These are phyloP conservation scores for Latrodectus geometricus DNA, from an alignment of 1,140 invertebrate genomes.

Conservation along the genomic window DNA sequence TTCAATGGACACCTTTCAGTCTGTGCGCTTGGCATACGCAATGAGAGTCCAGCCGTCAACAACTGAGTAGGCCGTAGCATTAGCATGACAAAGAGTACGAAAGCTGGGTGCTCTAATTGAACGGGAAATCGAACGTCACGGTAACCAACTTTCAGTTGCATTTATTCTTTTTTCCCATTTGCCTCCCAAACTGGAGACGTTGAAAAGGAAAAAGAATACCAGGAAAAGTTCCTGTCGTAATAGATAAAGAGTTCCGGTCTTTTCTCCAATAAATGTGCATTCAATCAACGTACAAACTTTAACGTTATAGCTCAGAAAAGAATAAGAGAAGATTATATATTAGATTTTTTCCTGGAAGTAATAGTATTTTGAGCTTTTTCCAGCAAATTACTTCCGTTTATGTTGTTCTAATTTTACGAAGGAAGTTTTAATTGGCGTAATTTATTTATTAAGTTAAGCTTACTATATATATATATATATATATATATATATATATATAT, in stretches of 20 bases:
- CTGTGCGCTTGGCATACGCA: not conserved
- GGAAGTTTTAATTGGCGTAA: too few relatives aligned
- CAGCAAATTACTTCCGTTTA: too few relatives aligned
- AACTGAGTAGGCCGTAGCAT: not conserved
- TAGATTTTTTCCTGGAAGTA: too few relatives aligned
- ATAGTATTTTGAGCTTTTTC: too few relatives aligned
- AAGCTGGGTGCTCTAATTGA: slow-evolving; percentile 10
- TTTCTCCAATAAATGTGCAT: not conserved
- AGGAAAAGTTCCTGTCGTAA: not conserved
- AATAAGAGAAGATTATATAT: too few relatives aligned
- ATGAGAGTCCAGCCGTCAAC: slow-evolving; percentile 20
- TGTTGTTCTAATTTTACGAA: too few relatives aligned
- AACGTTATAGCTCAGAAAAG: too few relatives aligned
- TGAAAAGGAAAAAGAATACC: not conserved
- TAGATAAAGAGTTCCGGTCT: slow-evolving; percentile 3
- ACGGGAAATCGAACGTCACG: slow-evolving; percentile 26
- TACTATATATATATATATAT: too few relatives aligned
- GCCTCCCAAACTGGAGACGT: not conserved
- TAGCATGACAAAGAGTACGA: slow-evolving; percentile 24
- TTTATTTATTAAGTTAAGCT: too few relatives aligned
- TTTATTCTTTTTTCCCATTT: not conserved
- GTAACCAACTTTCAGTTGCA: not conserved
- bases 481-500: too few relatives aligned
- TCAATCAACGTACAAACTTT: slow-evolving; percentile 5
- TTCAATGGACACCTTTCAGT: slow-evolving; percentile 6